A percentile compares a stretch with the other conserved stretches of the same genome.
Conservation (phyloP, 2,888 invertebrate species). For the Apeira syringaria region DNA sequence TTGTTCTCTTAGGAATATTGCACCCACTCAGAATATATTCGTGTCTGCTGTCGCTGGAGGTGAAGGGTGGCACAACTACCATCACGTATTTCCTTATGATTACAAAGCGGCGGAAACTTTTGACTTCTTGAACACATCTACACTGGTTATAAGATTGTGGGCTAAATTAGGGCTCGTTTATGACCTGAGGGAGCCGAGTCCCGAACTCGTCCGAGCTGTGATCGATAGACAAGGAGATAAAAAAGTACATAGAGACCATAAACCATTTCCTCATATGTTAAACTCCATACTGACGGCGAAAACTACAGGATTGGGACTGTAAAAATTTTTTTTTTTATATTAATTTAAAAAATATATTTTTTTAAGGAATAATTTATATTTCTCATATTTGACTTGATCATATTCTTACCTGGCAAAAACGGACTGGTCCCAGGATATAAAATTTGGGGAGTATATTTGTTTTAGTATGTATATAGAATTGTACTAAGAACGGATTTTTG, state of each 20-base stretch:
- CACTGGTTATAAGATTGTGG: conserved; percentile 35
- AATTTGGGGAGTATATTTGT: no score
- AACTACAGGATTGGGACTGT: background rate
- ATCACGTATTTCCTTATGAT: conserved; percentile 53
- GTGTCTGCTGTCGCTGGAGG: conserved; percentile 36
- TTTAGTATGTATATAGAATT: no score
- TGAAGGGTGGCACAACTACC: conserved; percentile 55
- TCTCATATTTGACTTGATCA: no score
- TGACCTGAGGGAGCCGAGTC: conserved; percentile 7
- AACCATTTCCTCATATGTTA: background rate
- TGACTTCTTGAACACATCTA: conserved; percentile 33
- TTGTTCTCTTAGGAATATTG: conserved; percentile 26
- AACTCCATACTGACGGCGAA: background rate
- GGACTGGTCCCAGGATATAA: no score
- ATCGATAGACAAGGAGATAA: background rate
- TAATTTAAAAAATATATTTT: no score
- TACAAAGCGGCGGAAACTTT: conserved; percentile 45
- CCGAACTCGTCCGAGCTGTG: background rate
- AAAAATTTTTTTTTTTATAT: no score
- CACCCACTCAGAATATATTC: conserved; percentile 36
- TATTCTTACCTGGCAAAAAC: no score
- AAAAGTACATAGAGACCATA: background rate
- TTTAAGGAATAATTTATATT: no score
- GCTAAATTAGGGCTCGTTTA: conserved; percentile 1
- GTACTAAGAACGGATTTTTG: no score